These are phyloP conservation scores for Arctia plantaginis DNA, from an alignment of 2,888 invertebrate genomes.

Conservation along the genomic window DNA sequence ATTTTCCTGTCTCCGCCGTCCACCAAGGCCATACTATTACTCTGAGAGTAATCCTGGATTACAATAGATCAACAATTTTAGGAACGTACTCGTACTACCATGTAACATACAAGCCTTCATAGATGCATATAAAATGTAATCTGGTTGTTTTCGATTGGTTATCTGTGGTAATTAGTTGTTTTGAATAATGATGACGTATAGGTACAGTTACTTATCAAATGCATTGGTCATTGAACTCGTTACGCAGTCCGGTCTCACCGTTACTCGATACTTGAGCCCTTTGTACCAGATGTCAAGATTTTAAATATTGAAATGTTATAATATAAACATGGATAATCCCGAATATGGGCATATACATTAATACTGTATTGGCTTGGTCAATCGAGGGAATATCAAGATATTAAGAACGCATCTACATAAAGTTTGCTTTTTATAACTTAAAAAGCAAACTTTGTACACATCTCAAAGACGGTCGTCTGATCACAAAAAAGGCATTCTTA, in stretches of 20 bases:
- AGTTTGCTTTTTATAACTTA: not conserved
- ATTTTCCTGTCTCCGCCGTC: not conserved
- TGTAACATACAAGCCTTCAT: slow-evolving; percentile 6
- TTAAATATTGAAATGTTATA: slow-evolving; percentile 11
- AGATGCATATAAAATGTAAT: slow-evolving; percentile 25
- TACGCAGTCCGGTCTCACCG: slow-evolving; percentile 43
- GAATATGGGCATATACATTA: not conserved
- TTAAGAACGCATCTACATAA: not conserved
- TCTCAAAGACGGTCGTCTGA: too few relatives aligned
- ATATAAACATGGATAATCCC: not conserved
- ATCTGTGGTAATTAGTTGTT: slow-evolving; percentile 46
- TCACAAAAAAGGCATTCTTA: too few relatives aligned
- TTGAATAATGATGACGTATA: slow-evolving; percentile 41
- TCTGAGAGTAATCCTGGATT: not conserved
- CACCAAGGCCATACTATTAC: too few relatives aligned
- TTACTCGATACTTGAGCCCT: slow-evolving; percentile 39
- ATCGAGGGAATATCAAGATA: not conserved
- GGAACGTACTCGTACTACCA: not conserved
- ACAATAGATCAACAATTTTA: not conserved
- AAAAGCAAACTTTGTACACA: too few relatives aligned
- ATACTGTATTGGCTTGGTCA: not conserved
- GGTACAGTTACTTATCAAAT: slow-evolving; percentile 47
- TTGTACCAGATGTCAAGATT: slow-evolving; percentile 18
- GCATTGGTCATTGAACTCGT: slow-evolving; percentile 45
- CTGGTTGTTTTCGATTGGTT: slow-evolving; percentile 26